These are phyloP conservation scores for Drosophila murphyi DNA, from an alignment of 1,140 invertebrate species.

Conservation along the genomic window DNA sequence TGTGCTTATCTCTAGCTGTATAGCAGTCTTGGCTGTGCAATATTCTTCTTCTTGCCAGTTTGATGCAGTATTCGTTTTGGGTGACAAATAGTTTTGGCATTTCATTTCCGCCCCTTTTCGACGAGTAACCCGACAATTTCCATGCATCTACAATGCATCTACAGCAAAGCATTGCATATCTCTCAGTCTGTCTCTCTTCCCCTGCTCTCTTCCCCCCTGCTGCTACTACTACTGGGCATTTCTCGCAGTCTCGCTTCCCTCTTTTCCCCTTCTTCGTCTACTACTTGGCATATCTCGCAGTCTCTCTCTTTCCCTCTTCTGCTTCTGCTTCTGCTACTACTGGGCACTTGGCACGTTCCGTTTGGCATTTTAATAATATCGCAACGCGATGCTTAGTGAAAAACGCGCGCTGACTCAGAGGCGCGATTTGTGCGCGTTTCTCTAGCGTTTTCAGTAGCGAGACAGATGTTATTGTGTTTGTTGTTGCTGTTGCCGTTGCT, in stretches of 20 bases:
- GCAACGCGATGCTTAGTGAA: slow-evolving; percentile 4
- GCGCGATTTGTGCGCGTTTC: slow-evolving; percentile 37
- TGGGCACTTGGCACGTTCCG: slow-evolving; percentile 58
- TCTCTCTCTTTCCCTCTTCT: not conserved
- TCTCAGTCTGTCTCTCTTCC: not conserved
- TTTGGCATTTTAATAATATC: slow-evolving; percentile 38
- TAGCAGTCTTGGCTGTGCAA: not conserved
- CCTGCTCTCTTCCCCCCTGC: too few relatives aligned
- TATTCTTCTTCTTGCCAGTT: slow-evolving; percentile 10
- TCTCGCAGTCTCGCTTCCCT: not conserved
- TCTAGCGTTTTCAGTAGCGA: slow-evolving; percentile 30
- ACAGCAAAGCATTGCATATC: not conserved
- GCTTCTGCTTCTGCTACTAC: too few relatives aligned
- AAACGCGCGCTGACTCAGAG: slow-evolving; percentile 50
- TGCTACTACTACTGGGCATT: too few relatives aligned
- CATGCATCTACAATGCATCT: not conserved
- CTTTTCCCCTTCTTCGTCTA: not conserved
- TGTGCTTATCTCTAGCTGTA: too few relatives aligned
- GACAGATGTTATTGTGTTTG: not conserved
- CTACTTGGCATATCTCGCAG: too few relatives aligned
- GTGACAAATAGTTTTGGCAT: slow-evolving; percentile 46
- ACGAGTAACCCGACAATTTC: not conserved
- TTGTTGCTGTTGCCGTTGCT: not conserved
- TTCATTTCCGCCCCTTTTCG: not conserved
- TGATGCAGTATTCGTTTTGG: slow-evolving; percentile 6